A percentile compares a stretch with the other conserved stretches of the same genome.
Conservation (phyloP, 2,797 vertebrate genomes). For the Cyclura pinguis region DNA sequence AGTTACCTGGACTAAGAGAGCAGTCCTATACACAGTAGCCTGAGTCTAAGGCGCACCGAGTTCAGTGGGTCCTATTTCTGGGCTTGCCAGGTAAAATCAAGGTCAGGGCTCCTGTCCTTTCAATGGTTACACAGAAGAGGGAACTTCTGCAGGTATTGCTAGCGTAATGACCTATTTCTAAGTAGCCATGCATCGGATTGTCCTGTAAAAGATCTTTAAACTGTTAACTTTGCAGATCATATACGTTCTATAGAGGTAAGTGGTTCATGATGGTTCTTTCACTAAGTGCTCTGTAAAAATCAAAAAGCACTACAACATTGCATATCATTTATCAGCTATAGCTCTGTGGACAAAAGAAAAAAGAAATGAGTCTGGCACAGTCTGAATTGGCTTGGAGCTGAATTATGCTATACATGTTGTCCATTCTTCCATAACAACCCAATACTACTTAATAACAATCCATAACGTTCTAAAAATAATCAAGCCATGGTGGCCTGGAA, state of each 20-base stretch:
- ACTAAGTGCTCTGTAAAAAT: constrained; percentile 31
- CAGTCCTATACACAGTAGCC: background rate
- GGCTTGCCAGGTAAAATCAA: too few relatives aligned
- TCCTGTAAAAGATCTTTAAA: background rate
- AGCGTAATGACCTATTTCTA: background rate
- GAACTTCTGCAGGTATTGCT: too few relatives aligned
- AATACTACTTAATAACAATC: constrained; percentile 61
- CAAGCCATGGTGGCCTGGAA: constrained; percentile 60
- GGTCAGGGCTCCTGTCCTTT: too few relatives aligned
- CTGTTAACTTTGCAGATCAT: background rate
- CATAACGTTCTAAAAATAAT: constrained; percentile 71
- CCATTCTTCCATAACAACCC: constrained; percentile 51
- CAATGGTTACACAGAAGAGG: too few relatives aligned
- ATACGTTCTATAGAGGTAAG: constrained; percentile 15
- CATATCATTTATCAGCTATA: background rate
- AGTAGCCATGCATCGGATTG: background rate
- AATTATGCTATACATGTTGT: constrained; percentile 19
- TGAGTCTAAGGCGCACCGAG: too few relatives aligned
- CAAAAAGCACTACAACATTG: constrained; percentile 35
- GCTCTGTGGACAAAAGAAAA: constrained; percentile 8
- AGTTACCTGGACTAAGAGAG: constrained; percentile 49
- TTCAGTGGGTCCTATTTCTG: background rate
- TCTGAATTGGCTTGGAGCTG: background rate
- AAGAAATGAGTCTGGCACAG: background rate
- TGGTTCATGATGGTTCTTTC: constrained; percentile 54